phyloP scores from a whole-genome alignment of 1,140 invertebrate species.

The Ips typographus region DNA sequence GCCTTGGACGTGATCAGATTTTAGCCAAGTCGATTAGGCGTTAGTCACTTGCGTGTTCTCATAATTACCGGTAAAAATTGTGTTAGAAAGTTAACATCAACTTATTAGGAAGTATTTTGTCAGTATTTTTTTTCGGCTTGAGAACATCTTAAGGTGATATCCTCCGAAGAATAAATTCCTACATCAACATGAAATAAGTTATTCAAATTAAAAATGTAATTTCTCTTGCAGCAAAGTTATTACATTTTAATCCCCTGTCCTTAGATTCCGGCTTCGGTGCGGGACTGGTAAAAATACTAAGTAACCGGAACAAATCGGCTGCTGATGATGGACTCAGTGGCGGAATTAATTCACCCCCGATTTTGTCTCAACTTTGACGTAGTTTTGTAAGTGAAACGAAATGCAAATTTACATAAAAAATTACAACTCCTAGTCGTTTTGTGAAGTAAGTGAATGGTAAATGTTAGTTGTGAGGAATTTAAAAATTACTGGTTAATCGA shows the following conservation, averaged over 20 bases:
- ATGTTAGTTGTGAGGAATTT: not conserved
- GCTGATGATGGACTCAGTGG: constrained; percentile 28
- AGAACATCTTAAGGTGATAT: constrained; percentile 61
- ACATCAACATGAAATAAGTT: constrained; percentile 68
- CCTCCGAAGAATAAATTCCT: constrained; percentile 55
- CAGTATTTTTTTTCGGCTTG: constrained; percentile 57
- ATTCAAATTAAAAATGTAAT: constrained; percentile 69
- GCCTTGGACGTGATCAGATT: constrained; percentile 52
- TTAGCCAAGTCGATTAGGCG: constrained; percentile 37
- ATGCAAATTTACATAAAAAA: too few species aligned
- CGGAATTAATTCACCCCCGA: not conserved
- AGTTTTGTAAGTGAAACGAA: too few species aligned
- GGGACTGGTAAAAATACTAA: constrained; percentile 51
- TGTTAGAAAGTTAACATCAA: too few species aligned
- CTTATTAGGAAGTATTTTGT: too few species aligned
- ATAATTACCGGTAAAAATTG: not conserved
- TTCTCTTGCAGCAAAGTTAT: constrained; percentile 53
- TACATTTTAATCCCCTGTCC: constrained; percentile 53
- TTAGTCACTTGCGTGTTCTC: constrained; percentile 1
- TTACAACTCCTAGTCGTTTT: too few species aligned
- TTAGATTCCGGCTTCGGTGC: constrained; percentile 46
- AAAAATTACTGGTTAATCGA: not conserved
- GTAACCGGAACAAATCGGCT: constrained; percentile 50
- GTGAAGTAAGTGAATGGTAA: not conserved
- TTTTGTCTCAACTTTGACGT: too few species aligned